Base-by-base conservation (phyloP, 2,113 vertebrate genomes). In the Pitta sordida region DNA sequence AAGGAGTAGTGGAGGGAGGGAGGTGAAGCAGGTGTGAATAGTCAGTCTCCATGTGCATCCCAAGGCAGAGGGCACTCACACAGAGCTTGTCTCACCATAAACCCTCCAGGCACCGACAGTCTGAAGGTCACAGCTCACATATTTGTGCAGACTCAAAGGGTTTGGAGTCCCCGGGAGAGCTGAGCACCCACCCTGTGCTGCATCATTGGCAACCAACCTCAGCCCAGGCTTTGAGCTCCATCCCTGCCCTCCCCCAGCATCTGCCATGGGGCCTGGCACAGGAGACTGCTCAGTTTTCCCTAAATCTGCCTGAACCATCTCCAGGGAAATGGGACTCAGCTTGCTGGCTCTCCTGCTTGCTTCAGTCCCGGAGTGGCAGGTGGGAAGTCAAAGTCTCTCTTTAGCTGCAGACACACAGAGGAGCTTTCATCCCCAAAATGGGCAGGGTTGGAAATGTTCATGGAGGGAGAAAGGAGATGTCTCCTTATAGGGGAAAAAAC, bases 251-350 rank as follows among this genome's bases (percentile, higher is more conserved):
- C 83, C 46, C 27, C 60, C 87, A 82, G 90, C 96, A 96, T 71
- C 94, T 96, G 96, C 49, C 21, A 76, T 34, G 91, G 93, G 90
- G 39, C 91, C 93, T 96, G 96, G 96, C 93, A 95, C 93, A 79
- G 81, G 52, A 95, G 69, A 60, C 90, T 92, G 84, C 93, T 94
- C 94, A 75, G 78, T 83, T 95, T 88, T 82, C 59, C 91, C 91
- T 53, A 87, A 93, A 95, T 95, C 87, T 95, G 91, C 41, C 86
- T 93, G 78, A 60, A 63, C 62, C 5, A 7, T 94, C 93, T 96
- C 93, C 81, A 0, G 2, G 84, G 93, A 95, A 91, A 82, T 91
- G 69, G 69, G 69, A 94, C 65, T 58, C 87, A 83, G 84, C 84
- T 92, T 82, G 90, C 74, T 84, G 1, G 7, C 73, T 17, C 13